These are phyloP conservation scores for Drosophila ercepeae DNA, from an alignment of 1,140 invertebrate genomes.

Conservation along the genomic window DNA sequence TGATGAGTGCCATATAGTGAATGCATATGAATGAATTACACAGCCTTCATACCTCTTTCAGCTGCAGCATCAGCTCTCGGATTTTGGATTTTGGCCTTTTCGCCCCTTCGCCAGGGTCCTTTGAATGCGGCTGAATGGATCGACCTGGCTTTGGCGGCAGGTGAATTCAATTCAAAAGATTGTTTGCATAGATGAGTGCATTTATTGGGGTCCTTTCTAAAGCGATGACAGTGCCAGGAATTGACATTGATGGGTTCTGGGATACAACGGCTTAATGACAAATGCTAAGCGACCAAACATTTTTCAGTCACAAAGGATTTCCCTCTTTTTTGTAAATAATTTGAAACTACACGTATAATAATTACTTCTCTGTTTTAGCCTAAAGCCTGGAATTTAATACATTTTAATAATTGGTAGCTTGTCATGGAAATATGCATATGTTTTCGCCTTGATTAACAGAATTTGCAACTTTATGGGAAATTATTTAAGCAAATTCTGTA, in stretches of 20 bases:
- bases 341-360: too few species aligned
- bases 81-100: background rate
- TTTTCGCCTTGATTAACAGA: background rate
- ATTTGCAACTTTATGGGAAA: background rate
- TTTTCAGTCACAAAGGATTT: too few species aligned
- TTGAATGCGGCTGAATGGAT: constrained; percentile 33
- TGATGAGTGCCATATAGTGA: constrained; percentile 44
- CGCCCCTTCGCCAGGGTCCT: constrained; percentile 9
- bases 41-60: background rate
- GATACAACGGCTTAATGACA: constrained; percentile 21
- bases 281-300: constrained; percentile 15
- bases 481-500: constrained; percentile 18
- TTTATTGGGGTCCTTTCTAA: constrained; percentile 21
- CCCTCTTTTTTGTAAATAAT: too few species aligned
- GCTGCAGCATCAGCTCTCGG: background rate
- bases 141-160: constrained; percentile 35
- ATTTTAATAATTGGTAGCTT: background rate
- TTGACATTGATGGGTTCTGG: constrained; percentile 26
- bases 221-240: constrained; percentile 14
- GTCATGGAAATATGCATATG: background rate
- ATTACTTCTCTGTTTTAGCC: background rate
- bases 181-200: constrained; percentile 50
- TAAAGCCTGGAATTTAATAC: background rate
- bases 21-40: constrained; percentile 53
- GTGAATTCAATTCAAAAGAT: constrained; percentile 38